Evolutionary conservation across 2,888 invertebrate species (phyloP), one percentile per base, ranked within the genome.

Genomic region (Saturnia japonica): DNA sequence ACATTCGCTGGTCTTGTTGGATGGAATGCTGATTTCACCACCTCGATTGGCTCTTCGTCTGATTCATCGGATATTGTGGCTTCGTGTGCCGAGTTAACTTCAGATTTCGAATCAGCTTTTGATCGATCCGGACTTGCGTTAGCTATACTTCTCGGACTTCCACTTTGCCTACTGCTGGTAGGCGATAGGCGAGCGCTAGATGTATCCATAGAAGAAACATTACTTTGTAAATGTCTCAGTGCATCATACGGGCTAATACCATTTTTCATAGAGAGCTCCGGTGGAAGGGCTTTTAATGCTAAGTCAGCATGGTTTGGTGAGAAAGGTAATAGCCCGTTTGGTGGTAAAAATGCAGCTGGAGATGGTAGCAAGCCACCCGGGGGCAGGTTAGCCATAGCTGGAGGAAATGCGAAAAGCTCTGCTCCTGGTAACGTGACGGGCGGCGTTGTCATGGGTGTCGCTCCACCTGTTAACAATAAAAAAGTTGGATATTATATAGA

Each of bases 1-100:
- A 95, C 89, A 77, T 94, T 95, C 73, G 95, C 95, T 0, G 95
- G 95, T 75, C 95, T 91, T 70, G 96, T 96, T 34, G 96, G 96
- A 68, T 96, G 95, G 87, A 96, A 97, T 2, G 96, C 96, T 0
- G 96, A 96, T 80, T 96, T 96, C 0, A 96, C 96, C 40, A 96
- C 96, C 81, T 96, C 96, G 78, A 96, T 96, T 71, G 96, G 95
- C 81, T 96, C 96, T 72, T 96, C 96, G 67, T 96, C 96, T 0
- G 96, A 96, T 74, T 95, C 95, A 72, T 95, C 95, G 7, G 95
- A 95, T 74, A 94, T 94, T 0, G 95, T 95, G 42, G 95, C 94
- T 54, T 95, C 95, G 73, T 95, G 94, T 16, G 95, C 95, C 16
- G 96, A 96, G 82, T 95, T 95, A 25, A 95, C 95, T 84, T 95